Base-by-base conservation (phyloP, 2,888 invertebrate genomes). In the Dendrolimus pini region DNA sequence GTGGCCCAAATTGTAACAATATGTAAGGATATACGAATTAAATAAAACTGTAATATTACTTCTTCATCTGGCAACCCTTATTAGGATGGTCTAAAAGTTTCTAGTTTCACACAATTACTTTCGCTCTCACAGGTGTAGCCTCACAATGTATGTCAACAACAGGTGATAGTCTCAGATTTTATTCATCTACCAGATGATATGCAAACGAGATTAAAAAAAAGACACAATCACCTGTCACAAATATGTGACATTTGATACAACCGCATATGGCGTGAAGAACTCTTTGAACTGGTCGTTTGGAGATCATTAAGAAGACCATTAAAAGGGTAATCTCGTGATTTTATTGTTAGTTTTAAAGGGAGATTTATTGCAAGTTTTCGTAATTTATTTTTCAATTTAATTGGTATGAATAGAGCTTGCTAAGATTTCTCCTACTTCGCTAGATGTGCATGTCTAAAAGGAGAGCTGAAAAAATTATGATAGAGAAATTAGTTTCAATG, bases 111-210 rank as follows among this genome's bases (percentile, higher is more conserved):
- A 30, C 30, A 30, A 30, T 30, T 30, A 30, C 30, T 47, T 47
- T 7, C 47, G 10, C 47, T 30, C 53, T 53, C 62, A 62, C 62
- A 62, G 62, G 59, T 62, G 66, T 61, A n/a, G 13, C 54, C 47
- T 47, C 62, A 70, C 69, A 72, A 71, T 70, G 65, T 73, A 74
- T 66, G 62, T 66, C 55, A 47, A 59, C 57, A 68, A 69, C 83
- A 83, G 83, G 78, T 83, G 82, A 77, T 74, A 76, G 65, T 71
- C 69, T 65, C 66, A 62, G 67, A 68, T 75, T 74, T 72, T 69
- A 69, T 69, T 71, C 72, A 68, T 67, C 70, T 67, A 67, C 78
- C 88, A 88, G 78, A 83, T 83, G 86, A 83, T 81, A 79, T 70
- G 69, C 68, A 73, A 73, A 74, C 67, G 61, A 62, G 63, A 67